Evolutionary conservation across 2,113 vertebrate genomes (phyloP), one percentile per base, ranked within the genome.

Genomic region (Protomyctophum bolini): DNA sequence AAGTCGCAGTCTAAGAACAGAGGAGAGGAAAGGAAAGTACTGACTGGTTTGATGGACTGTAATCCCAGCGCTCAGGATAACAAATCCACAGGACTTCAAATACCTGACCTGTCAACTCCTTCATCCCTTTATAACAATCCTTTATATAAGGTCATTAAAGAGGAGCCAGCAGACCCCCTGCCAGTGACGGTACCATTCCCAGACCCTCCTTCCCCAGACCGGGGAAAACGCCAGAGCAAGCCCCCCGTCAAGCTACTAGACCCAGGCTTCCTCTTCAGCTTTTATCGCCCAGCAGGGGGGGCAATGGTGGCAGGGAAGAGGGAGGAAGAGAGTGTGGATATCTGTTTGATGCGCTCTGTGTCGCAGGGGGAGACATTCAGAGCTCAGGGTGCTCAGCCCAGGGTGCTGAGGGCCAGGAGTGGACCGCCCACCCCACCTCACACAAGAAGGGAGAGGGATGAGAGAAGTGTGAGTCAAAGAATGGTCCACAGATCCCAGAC

Each of bases 181-280:
- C 91, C 92, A 0, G 80, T 94, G 11, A 87, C 55, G 0, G 77
- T 55, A 11, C 63, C 83, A 1, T 91, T 89, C 60, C 46, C 86
- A 1, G 86, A 88, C 8, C 83, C 82, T 12, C 88, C 91, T 10
- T 77, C 83, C 5, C 88, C 89, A 1, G 92, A 92, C 58, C 73
- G 93, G 68, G 94, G 94, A 12, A 94, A 94, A 73, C 91, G 94
- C 14, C 93, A 92, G 83, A 94, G 92, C 85, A 94, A 93, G 72
- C 93, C 93, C 51, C 93, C 93, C 56, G 89, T 94, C 64, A 94
- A 94, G 67, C 71, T 94, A 33, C 82, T 94, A 60, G 94, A 94
- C 82, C 92, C 93, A 0, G 94, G 94, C 48, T 94, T 94, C 68
- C 82, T 94, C 47, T 93, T 94, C 70, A 92, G 89, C 58, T 92